Percentiles rank a stretch among this genome's conserved stretches.
These are phyloP conservation scores for Caranx melampygus DNA, from an alignment of 2,113 vertebrate species.

Conservation along the genomic window DNA sequence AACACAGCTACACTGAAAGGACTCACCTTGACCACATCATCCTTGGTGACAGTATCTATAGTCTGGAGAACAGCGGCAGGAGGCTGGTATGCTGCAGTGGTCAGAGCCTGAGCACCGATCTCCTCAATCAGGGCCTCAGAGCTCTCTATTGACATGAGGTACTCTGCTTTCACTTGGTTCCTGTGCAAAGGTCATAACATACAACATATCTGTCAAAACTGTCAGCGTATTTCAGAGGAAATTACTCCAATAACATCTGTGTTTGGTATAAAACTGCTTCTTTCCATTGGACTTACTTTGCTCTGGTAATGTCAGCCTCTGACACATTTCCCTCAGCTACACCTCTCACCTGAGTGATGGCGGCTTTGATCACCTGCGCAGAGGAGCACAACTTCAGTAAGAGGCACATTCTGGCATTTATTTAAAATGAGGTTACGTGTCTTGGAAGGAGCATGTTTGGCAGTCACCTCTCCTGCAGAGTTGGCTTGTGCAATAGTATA, in stretches of 20 bases:
- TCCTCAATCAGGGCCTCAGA: constrained; percentile 87
- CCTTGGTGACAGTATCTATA: constrained; percentile 85
- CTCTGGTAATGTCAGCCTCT: constrained; percentile 82
- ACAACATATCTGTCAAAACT: neutral
- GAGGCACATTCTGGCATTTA: neutral
- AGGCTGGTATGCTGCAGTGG: constrained; percentile 81
- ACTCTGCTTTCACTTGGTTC: constrained; percentile 89
- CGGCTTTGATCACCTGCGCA: constrained; percentile 91
- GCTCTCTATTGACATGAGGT: constrained; percentile 90
- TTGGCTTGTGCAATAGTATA: constrained; percentile 89
- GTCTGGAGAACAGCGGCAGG: constrained; percentile 82
- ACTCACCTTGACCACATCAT: constrained; percentile 89
- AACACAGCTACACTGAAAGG: neutral
- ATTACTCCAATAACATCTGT: neutral
- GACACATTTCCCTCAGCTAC: constrained; percentile 89
- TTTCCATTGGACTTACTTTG: constrained; percentile 87
- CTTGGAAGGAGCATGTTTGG: neutral
- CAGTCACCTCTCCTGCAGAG: constrained; percentile 87
- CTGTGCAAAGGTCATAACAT: constrained; percentile 66
- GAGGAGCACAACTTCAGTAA: neutral
- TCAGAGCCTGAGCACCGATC: constrained; percentile 88
- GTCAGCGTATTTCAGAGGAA: neutral
- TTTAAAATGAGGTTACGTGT: neutral
- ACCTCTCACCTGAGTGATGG: constrained; percentile 86
- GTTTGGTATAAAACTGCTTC: neutral